These are phyloP conservation scores for Ameiurus melas DNA, from an alignment of 2,113 vertebrate species.

Conservation along the genomic window DNA sequence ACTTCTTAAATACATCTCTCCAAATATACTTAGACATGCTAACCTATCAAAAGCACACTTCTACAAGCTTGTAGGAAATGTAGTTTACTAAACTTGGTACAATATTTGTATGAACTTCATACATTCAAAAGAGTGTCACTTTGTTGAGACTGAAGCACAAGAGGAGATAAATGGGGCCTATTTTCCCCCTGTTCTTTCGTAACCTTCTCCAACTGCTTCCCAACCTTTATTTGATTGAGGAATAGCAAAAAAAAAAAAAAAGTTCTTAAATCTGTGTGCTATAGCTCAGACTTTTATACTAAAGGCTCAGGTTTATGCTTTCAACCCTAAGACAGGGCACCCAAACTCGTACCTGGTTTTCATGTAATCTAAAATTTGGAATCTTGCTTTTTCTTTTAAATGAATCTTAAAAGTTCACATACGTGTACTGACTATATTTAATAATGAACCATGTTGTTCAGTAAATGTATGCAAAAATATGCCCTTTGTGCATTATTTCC, in stretches of 20 bases:
- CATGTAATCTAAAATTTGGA: not conserved
- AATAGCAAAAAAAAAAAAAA: not conserved
- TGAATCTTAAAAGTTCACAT: not conserved
- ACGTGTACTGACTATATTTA: not conserved
- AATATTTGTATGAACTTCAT: not conserved
- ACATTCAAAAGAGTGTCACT: not conserved
- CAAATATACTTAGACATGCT: not conserved
- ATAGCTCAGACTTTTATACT: not conserved
- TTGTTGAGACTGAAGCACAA: not conserved
- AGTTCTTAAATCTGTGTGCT: not conserved
- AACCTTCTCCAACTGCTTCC: not conserved
- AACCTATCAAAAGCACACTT: not conserved
- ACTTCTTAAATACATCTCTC: not conserved
- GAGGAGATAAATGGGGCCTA: not conserved
- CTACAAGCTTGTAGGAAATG: not conserved
- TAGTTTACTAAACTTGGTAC: not conserved
- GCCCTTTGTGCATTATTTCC: not conserved
- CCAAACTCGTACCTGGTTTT: not conserved
- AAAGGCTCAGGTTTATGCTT: not conserved
- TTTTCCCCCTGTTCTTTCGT: not conserved
- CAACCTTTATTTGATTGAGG: not conserved
- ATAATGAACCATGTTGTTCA: not conserved
- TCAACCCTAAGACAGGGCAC: not conserved
- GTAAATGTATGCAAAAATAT: not conserved
- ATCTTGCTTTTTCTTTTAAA: not conserved